These are phyloP conservation scores for Limnephilus lunatus DNA, from an alignment of 2,888 invertebrate species.

Conservation along the genomic window DNA sequence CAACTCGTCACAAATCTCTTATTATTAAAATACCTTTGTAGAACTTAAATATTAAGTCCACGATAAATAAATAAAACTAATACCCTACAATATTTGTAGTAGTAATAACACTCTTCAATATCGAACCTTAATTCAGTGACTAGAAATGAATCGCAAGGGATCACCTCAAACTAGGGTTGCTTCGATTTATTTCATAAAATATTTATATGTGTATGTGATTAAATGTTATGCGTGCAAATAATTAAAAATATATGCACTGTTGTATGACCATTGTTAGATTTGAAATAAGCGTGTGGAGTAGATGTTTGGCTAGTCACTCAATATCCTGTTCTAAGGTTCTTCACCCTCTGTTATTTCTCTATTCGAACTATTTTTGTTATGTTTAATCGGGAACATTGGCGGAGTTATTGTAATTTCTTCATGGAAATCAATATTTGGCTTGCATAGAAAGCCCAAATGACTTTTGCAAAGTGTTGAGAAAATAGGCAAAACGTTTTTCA, in stretches of 20 bases:
- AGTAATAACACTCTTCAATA: not conserved
- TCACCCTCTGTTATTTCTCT: not conserved
- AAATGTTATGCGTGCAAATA: not conserved
- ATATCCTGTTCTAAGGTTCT: not conserved
- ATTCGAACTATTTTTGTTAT: not conserved
- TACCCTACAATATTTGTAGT: not conserved
- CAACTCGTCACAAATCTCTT: not conserved
- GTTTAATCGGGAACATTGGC: not conserved
- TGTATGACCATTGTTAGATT: constrained; percentile 6
- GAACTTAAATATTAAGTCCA: not conserved
- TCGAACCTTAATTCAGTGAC: not conserved
- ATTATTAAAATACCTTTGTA: not conserved
- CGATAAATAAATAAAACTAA: not conserved
- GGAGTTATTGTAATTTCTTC: not conserved
- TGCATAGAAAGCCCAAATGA: too few species aligned
- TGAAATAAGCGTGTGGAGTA: not conserved
- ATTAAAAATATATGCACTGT: constrained; percentile 5
- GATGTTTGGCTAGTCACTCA: constrained; percentile 9
- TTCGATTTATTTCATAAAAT: not conserved
- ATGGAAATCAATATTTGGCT: too few species aligned
- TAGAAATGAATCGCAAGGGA: not conserved
- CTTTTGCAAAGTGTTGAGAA: too few species aligned
- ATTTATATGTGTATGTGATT: not conserved
- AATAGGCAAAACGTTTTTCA: too few species aligned
- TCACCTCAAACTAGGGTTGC: not conserved